Evolutionary conservation across 2,888 invertebrate genomes (phyloP), one percentile per base, ranked within the genome.

Genomic region (Eustalomyia histrio): DNA sequence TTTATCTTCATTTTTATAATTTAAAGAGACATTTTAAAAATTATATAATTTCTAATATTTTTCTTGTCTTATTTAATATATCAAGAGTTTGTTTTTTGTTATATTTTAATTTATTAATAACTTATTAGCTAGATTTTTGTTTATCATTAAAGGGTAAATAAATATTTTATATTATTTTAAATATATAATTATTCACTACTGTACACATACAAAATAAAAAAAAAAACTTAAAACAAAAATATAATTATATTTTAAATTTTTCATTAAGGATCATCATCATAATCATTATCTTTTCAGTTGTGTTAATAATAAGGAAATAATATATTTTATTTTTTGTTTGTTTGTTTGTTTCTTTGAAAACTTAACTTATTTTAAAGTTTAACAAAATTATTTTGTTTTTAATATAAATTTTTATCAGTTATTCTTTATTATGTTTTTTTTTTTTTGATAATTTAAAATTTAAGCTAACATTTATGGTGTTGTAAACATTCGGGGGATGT

Each of bases 191-290:
- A 84, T 82, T 80, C 82, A 83, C 85, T 85, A 85, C 85, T 85
- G 84, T 85, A 85, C 85, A 85, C 83, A 84, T 85, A 82, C 65
- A 82, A 84, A 84, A 80, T 75, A 29, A 76, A 79, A 75, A n/a
- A 69, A 64, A 69, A 53, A 47, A n/a, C 24, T 52, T 74, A 53
- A 72, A 29, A 4, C 4, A 29, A 63, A 61, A 71, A 16, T 79
- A 81, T 81, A 79, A 78, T 83, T 68, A 60, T 63, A 52, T 71
- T 33, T 76, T 61, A 39, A 21, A 29, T 60, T 76, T 63, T 74
- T 76, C 67, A 35, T 74, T 67, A 81, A 75, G 75, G 65, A 75
- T 75, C 71, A n/a, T n/a, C 43, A n/a, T 47, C n/a, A 50, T 64
- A 43, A 65, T 58, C 64, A 24, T 61, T 47, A 39, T 65, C 16